A percentile compares a stretch with the other conserved stretches of the same genome.
Conservation (phyloP, 2,888 invertebrate species). For the Drosophila mimetica region DNA sequence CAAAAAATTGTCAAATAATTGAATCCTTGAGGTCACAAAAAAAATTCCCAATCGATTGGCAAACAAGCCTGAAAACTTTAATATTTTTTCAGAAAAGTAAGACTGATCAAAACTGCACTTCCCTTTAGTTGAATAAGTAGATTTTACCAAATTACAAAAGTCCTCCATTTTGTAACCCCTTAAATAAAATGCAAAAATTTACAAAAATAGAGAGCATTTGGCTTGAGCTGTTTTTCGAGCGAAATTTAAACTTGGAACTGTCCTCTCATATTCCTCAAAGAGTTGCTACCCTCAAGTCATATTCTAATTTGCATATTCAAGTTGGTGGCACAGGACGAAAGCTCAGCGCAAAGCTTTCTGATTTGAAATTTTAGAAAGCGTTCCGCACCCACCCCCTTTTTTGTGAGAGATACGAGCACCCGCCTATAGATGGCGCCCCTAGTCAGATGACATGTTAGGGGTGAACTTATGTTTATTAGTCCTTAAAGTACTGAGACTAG, state of each 20-base stretch:
- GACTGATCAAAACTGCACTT: too few relatives aligned
- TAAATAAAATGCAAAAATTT: too few relatives aligned
- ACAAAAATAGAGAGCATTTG: neutral
- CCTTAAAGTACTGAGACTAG: too few relatives aligned
- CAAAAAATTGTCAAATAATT: too few relatives aligned
- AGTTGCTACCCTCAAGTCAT: slow-evolving; percentile 12
- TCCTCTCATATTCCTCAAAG: slow-evolving; percentile 3
- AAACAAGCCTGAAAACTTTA: too few relatives aligned
- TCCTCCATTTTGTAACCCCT: too few relatives aligned
- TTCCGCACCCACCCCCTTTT: slow-evolving; percentile 31
- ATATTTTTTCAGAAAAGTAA: too few relatives aligned
- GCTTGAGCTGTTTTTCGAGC: neutral
- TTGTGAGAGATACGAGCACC: slow-evolving; percentile 34
- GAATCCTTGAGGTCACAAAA: too few relatives aligned
- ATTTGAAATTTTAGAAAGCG: slow-evolving; percentile 76
- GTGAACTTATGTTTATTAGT: slow-evolving; percentile 4
- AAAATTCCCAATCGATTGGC: too few relatives aligned
- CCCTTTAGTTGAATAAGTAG: too few relatives aligned
- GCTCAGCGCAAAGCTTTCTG: slow-evolving; percentile 68
- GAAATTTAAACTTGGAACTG: slow-evolving; percentile 15
- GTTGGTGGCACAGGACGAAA: slow-evolving; percentile 50
- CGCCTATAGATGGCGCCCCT: slow-evolving; percentile 63
- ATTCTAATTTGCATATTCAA: slow-evolving; percentile 30
- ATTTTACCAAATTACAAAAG: too few relatives aligned
- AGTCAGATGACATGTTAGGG: neutral